Base-by-base conservation (phyloP, 2,797 vertebrate species). In the Tangara arthus region DNA sequence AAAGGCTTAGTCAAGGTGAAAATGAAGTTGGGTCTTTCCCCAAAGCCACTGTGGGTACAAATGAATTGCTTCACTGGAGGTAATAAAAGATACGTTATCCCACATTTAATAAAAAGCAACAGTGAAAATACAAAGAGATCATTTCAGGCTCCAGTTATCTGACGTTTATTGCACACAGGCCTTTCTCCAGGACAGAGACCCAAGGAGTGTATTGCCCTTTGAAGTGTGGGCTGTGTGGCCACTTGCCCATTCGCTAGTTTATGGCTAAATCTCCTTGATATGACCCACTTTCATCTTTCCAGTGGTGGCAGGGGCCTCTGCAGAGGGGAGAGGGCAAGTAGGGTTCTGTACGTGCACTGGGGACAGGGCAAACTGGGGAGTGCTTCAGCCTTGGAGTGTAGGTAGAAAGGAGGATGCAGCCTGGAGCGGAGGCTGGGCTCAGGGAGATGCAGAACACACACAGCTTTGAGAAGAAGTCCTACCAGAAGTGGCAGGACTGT, bases 41-140 rank as follows among this genome's bases (percentile, higher is more conserved):
- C 70, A 82, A 89, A 94, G 75, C 68, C 55, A 70, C 66, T 79
- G 65, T 82, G 84, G 46, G 56, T 82, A 89, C 73, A 87, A 92
- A 93, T 90, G 61, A 95, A 81, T 79, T 92, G 41, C 82, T 82
- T 82, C 73, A 73, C 77, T 71, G 82, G 75, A 87, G 63, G 37
- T 28, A 80, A 96, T 90, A 78, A 91, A 95, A 94, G 61, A 56
- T 65, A 88, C 70, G 81, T 93, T 93, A 83, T 95, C 88, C 89
- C 69, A 63, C 59, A 37, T 66, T 95, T 93, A 89, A 87, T 96
- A 88, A 95, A 94, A 97, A 97, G 76, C 84, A 88, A 95, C 84
- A 90, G 75, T 52, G 82, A 73, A 96, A 76, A 93, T 28, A 94
- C 88, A 90, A 91, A 93, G 93, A 77, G 32, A 53, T 68, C 55